phyloP scores from a whole-genome alignment of 2,797 vertebrate species.

The Takifugu rubripes region DNA sequence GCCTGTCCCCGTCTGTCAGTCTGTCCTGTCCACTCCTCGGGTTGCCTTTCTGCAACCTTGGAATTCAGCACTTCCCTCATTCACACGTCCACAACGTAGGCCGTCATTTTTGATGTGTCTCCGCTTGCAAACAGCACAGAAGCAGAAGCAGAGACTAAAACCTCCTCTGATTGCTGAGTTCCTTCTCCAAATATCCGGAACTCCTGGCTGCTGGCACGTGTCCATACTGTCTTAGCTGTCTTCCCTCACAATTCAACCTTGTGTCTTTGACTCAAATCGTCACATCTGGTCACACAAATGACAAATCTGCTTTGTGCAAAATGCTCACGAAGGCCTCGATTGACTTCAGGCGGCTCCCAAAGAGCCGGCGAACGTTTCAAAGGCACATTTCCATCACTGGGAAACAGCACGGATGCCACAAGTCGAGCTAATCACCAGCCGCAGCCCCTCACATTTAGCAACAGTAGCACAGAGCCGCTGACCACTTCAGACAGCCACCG shows the following conservation, averaged over 20 bases:
- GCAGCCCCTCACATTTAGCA: constrained; percentile 70
- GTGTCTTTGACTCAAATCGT: constrained; percentile 47
- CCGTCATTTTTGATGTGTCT: too few relatives aligned
- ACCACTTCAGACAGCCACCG: constrained; percentile 73
- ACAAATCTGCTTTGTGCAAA: constrained; percentile 57
- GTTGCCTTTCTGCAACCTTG: constrained; percentile 29
- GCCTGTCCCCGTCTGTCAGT: constrained; percentile 4
- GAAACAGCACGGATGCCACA: constrained; percentile 61
- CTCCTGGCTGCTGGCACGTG: constrained; percentile 21
- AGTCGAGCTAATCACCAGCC: constrained; percentile 68
- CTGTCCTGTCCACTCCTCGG: constrained; percentile 10
- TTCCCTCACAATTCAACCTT: not conserved
- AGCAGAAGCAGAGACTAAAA: constrained; percentile 20
- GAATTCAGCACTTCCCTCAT: not conserved
- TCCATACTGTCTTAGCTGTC: constrained; percentile 4
- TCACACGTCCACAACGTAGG: too few relatives aligned
- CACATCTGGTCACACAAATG: constrained; percentile 60
- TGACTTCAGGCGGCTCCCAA: constrained; percentile 50
- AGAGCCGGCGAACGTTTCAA: constrained; percentile 50
- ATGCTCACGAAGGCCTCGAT: constrained; percentile 58
- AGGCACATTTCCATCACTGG: constrained; percentile 54
- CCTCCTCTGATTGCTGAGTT: constrained; percentile 39
- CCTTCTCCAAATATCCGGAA: constrained; percentile 24
- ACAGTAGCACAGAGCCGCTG: constrained; percentile 67
- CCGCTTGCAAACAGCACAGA: constrained; percentile 23